Conservation (phyloP, 2,113 vertebrate species). For the Lontra canadensis region DNA sequence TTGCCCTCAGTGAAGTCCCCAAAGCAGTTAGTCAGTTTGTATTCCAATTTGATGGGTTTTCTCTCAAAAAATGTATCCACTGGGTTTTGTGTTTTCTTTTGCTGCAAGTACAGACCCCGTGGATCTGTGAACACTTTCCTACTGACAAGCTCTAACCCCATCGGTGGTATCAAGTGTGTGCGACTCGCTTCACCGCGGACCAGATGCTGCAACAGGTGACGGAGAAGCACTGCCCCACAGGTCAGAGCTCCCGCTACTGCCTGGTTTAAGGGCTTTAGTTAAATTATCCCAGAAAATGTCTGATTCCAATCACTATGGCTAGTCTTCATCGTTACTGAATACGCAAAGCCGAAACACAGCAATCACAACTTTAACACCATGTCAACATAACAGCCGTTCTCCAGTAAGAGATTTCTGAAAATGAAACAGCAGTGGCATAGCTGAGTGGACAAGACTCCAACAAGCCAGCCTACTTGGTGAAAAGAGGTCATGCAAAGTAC, state of each 20-base stretch:
- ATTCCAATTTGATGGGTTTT: neutral
- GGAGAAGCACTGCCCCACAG: neutral
- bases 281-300: neutral
- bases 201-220: accelerated
- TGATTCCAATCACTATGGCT: neutral
- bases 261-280: neutral
- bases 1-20: neutral
- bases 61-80: neutral
- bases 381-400: neutral
- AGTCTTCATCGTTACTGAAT: neutral
- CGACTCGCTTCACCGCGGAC: neutral
- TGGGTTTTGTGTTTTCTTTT: neutral
- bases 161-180: neutral
- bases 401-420: neutral
- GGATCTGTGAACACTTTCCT: neutral
- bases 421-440: neutral
- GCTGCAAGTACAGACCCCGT: accelerated
- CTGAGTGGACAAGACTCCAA: neutral
- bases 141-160: neutral
- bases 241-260: neutral
- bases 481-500: neutral
- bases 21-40: neutral
- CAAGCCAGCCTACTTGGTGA: neutral
- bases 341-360: neutral
- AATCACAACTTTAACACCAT: neutral